These are phyloP conservation scores for Apis cerana DNA, from an alignment of 1,140 invertebrate genomes.

Conservation along the genomic window DNA sequence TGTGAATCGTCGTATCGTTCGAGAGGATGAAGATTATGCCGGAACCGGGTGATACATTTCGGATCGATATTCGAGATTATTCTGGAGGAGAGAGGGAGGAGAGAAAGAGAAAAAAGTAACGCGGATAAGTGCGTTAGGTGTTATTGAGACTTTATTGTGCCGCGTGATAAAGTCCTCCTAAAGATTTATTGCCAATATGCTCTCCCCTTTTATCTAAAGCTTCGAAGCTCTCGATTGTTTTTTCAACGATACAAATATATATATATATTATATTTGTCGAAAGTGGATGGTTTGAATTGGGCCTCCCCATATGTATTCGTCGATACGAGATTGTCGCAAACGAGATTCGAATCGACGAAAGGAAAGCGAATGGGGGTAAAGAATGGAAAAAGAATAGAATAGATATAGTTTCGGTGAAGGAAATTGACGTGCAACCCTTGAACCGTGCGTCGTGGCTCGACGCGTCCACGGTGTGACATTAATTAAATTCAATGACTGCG, in stretches of 20 bases:
- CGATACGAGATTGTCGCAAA: not conserved
- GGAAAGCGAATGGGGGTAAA: not conserved
- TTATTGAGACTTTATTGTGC: not conserved
- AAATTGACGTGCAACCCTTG: not conserved
- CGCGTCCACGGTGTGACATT: slow-evolving; percentile 20
- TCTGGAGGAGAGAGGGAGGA: not conserved
- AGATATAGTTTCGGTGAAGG: not conserved
- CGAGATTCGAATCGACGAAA: not conserved
- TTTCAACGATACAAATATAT: not conserved
- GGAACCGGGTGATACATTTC: slow-evolving; percentile 28
- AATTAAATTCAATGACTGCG: slow-evolving; percentile 49
- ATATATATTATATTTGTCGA: slow-evolving; percentile 6
- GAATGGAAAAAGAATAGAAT: not conserved
- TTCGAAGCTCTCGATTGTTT: not conserved
- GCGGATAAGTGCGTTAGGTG: slow-evolving; percentile 35
- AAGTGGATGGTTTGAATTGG: not conserved
- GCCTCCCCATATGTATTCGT: no score
- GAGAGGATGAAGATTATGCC: slow-evolving; percentile 28
- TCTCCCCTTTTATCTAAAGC: not conserved
- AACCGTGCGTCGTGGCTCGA: not conserved
- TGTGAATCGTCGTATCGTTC: not conserved
- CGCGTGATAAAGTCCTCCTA: slow-evolving; percentile 18
- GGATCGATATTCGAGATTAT: slow-evolving; percentile 59
- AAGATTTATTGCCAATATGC: slow-evolving; percentile 36
- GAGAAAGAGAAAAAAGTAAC: slow-evolving; percentile 27